A percentile compares a stretch with the other conserved stretches of the same genome.
Evolutionary conservation across 1,140 invertebrate species (phyloP).

Genomic region (Lepidurus couesii): DNA sequence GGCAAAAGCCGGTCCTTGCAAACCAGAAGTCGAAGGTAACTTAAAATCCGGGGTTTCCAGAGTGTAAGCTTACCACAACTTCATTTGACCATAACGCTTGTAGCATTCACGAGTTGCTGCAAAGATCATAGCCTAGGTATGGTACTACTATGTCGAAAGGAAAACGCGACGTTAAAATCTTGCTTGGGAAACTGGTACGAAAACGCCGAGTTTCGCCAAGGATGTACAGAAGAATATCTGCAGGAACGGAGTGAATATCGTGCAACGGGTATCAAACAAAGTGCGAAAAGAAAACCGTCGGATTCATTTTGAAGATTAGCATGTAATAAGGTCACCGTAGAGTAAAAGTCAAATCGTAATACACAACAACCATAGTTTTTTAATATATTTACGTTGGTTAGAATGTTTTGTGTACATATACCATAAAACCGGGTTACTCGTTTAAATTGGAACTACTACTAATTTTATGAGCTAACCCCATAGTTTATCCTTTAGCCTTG

Average conservation of each 20-base stretch:
- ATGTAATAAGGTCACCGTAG: not conserved
- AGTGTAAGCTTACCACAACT: not conserved
- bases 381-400: conserved; percentile 19
- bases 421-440: conserved; percentile 20
- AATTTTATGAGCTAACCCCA: not conserved
- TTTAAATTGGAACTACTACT: not conserved
- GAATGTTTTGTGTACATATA: conserved; percentile 25
- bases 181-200: conserved; percentile 70
- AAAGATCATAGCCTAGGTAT: conserved; percentile 61
- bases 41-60: not conserved
- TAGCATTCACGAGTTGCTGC: conserved; percentile 67
- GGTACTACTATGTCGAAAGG: conserved; percentile 63
- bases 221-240: conserved; percentile 73
- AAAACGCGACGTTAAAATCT: conserved; percentile 60
- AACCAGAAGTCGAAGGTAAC: conserved; percentile 53
- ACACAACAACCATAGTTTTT: not conserved
- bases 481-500: not conserved
- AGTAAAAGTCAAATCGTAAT: conserved; percentile 2
- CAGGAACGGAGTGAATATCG: conserved; percentile 72
- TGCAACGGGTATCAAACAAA: conserved; percentile 59
- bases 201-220: conserved; percentile 63
- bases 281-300: conserved; percentile 27
- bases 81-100: not conserved
- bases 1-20: conserved; percentile 68
- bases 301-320: not conserved